phyloP scores from a whole-genome alignment of 2,888 invertebrate species.

The Slavum lentiscoides region DNA sequence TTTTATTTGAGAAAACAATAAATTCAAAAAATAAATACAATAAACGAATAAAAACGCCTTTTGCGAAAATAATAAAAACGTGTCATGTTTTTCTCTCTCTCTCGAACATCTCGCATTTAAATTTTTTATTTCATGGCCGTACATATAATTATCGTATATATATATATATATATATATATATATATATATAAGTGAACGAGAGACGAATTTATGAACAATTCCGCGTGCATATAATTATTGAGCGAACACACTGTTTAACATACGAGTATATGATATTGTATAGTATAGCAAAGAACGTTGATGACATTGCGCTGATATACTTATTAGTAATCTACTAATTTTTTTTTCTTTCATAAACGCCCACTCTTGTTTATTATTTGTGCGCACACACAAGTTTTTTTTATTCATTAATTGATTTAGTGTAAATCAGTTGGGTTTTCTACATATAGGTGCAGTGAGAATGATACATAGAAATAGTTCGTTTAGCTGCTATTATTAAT shows the following conservation, averaged over 20 bases:
- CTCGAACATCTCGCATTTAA: neutral
- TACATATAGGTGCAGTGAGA: neutral
- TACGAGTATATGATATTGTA: neutral
- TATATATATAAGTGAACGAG: neutral
- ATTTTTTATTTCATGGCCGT: neutral
- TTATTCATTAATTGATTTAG: constrained; percentile 6
- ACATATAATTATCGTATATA: neutral
- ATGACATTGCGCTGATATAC: neutral
- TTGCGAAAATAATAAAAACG: neutral
- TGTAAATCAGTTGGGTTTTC: neutral
- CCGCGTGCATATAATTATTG: neutral
- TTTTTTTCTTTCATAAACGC: neutral
- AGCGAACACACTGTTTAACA: neutral
- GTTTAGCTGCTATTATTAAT: neutral
- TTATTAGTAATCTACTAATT: neutral
- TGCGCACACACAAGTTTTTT: neutral
- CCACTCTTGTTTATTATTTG: constrained; percentile 8
- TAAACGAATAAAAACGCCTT: neutral
- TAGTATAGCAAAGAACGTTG: neutral
- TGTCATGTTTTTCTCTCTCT: neutral
- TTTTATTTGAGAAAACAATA: neutral
- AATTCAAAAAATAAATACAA: neutral
- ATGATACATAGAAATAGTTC: neutral
- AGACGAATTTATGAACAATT: neutral
- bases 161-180: too few species aligned